A percentile compares a stretch with the other conserved stretches of the same genome.
phyloP scores from a whole-genome alignment of 2,888 invertebrate genomes.

The Automeris io region DNA sequence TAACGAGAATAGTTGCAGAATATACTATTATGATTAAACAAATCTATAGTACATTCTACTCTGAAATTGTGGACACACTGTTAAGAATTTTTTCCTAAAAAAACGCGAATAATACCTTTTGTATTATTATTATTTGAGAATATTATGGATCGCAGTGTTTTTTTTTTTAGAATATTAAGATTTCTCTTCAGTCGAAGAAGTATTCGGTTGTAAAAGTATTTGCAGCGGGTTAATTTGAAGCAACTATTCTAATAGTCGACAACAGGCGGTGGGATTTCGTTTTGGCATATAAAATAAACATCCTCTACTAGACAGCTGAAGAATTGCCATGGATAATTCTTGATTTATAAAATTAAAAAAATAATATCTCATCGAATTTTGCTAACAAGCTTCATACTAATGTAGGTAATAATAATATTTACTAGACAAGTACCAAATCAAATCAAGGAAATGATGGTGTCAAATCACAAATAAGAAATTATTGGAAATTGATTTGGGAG shows the following conservation, averaged over 20 bases:
- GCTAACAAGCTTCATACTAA: no score
- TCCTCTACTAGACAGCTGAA: conserved; percentile 11
- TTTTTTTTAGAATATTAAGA: not conserved
- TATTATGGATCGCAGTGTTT: not conserved
- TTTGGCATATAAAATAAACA: conserved; percentile 19
- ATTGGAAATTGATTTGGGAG: no score
- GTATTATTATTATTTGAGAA: not conserved
- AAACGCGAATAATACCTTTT: no score
- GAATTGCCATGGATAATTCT: conserved; percentile 10
- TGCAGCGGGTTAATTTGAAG: conserved; percentile 9
- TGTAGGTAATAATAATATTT: no score
- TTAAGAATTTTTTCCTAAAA: no score
- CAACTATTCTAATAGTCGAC: conserved; percentile 7
- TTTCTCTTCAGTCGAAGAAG: not conserved
- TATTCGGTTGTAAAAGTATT: not conserved
- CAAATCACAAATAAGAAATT: no score
- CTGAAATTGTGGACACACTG: no score
- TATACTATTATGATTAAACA: not conserved
- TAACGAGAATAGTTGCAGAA: not conserved
- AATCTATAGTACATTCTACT: not conserved
- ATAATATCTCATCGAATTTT: not conserved
- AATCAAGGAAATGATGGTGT: no score
- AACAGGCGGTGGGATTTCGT: conserved; percentile 14
- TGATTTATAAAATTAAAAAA: conserved; percentile 4
- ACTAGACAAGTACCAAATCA: no score